Evolutionary conservation across 1,140 invertebrate species (phyloP).

Genomic region (Zaprionus capensis): DNA sequence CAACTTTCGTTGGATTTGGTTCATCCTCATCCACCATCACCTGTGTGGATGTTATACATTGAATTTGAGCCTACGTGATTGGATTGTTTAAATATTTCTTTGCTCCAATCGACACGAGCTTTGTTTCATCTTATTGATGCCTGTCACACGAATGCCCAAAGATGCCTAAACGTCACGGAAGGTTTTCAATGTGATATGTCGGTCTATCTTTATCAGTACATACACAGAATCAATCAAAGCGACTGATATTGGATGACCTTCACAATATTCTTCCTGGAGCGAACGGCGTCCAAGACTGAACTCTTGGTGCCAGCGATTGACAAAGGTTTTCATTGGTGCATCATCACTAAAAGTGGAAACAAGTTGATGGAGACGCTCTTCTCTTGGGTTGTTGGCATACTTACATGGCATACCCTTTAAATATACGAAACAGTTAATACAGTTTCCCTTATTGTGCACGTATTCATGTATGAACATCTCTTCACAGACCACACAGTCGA

Average conservation of each 20-base stretch:
- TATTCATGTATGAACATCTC: no score
- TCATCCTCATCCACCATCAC: no score
- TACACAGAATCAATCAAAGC: background rate
- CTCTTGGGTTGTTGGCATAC: no score
- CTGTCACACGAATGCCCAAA: background rate
- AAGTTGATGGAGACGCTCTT: no score
- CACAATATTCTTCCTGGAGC: background rate
- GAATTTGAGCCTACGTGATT: background rate
- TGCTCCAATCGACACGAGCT: background rate
- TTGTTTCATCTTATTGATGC: background rate
- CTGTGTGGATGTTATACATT: background rate
- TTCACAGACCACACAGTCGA: slow-evolving; percentile 86
- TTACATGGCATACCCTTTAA: no score
- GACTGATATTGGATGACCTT: background rate
- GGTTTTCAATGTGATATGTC: no score
- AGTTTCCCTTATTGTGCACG: no score
- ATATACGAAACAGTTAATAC: no score
- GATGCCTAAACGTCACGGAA: background rate
- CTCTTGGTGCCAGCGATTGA: no score
- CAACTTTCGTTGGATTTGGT: background rate
- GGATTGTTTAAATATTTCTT: background rate
- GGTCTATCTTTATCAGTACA: background rate
- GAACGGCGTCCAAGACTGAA: background rate
- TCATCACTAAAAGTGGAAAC: no score
- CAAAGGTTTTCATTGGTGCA: no score